Evolutionary conservation across 92 coral and sea anemone genomes (phyloP).

Genomic region (Epizoanthus ramosus): DNA sequence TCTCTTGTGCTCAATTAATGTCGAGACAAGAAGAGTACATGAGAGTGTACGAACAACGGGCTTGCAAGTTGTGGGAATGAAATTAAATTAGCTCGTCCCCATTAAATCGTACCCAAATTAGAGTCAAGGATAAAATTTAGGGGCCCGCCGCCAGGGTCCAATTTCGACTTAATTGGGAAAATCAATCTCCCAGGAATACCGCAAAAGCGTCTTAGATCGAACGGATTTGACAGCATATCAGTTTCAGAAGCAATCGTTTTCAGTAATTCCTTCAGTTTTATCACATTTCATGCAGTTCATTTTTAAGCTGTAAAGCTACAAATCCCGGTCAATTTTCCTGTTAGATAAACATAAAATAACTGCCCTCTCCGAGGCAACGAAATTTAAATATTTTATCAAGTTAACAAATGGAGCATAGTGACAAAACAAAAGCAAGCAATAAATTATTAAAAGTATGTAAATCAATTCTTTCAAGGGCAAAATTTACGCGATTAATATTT

Average conservation of each 20-base stretch:
- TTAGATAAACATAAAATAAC: constrained; percentile 75
- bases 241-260: not conserved
- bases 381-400: constrained; percentile 96
- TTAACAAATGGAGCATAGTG: constrained; percentile 87
- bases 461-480: constrained; percentile 88
- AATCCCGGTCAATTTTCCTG: constrained; percentile 63
- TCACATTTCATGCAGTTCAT: constrained; percentile 14
- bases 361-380: constrained; percentile 79
- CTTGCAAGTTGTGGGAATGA: constrained; percentile 45
- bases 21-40: constrained; percentile 24
- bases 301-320: constrained; percentile 30
- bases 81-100: constrained; percentile 65
- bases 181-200: constrained; percentile 38
- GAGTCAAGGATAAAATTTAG: constrained; percentile 53
- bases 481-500: constrained; percentile 90
- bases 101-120: constrained; percentile 64
- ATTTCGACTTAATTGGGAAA: constrained; percentile 69
- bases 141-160: constrained; percentile 56
- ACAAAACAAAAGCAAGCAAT: constrained; percentile 70
- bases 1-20: constrained; percentile 9
- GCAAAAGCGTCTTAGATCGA: constrained; percentile 32
- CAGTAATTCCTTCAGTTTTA: not conserved
- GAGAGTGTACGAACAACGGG: constrained; percentile 7
- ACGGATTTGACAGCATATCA: not conserved
- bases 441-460: constrained; percentile 89